Evolutionary conservation across 1,140 invertebrate species (phyloP), one percentile per base, ranked within the genome.

Genomic region (Leptinotarsa lineolata): DNA sequence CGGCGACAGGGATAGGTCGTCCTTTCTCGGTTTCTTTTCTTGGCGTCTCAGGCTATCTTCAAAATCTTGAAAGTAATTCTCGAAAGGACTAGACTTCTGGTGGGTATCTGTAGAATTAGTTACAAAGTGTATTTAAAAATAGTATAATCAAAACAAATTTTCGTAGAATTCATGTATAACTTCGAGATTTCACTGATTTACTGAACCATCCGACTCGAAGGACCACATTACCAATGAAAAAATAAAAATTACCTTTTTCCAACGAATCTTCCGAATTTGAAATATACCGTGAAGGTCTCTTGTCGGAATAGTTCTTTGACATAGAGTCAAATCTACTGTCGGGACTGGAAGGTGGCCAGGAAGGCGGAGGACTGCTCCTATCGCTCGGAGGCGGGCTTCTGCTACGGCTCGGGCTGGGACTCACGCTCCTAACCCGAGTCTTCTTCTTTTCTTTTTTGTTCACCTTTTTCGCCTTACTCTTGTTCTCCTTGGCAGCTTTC

Each of bases 381-480:
- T 70, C 76, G 54, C 87, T 87, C 71, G 84, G 77, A 15, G 61
- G 63, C 8, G 79, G 74, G 72, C 85, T 86, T 68, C 85, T 82
- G 68, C 83, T 86, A 2, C 84, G 85, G 77, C 85, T 87, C 68
- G 84, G 83, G 71, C 76, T 79, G n/a, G 69, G 72, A 70, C 78
- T 74, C 12, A 70, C 60, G 72, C 72, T 76, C 44, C 73, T 75
- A 22, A 63, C 12, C 11, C 64, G 78, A 46, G 72, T 77, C 45
- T 83, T 81, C 12, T 73, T 85, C 79, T 75, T 74, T 20, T 81
- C 80, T 82, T 79, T 85, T 81, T 6, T 78, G 79, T 4, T 78
- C 71, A 77, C 84, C 82, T 71, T 79, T 79, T 61, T 75, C 68
- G 68, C 65, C 54, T 67, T 83, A 85, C 0, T 81, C 80, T 58